Conservation (phyloP, 35 echinoderm and acorn worm species). For the Eucidaris tribuloides region DNA sequence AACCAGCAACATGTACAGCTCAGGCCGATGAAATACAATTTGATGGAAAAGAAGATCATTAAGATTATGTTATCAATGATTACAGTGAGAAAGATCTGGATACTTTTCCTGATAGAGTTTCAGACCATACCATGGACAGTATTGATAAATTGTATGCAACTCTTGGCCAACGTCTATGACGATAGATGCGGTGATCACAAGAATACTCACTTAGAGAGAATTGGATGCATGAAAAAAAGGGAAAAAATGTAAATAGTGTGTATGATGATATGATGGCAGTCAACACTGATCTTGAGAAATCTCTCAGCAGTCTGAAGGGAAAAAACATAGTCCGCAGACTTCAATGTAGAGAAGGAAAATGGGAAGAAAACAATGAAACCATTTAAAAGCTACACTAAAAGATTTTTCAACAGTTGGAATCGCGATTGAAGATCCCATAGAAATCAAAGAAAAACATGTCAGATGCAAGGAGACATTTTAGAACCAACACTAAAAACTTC, state of each 20-base stretch:
- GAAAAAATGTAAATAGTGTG: background rate
- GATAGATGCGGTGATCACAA: background rate
- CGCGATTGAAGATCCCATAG: background rate
- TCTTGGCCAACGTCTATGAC: background rate
- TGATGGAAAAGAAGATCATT: too few species aligned
- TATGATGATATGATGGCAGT: background rate
- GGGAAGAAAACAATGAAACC: background rate
- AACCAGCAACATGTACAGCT: too few species aligned
- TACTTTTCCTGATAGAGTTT: too few species aligned
- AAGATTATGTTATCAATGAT: too few species aligned
- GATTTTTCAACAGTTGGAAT: background rate
- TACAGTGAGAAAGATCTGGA: too few species aligned
- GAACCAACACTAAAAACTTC: background rate
- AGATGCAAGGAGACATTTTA: background rate
- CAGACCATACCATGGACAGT: background rate
- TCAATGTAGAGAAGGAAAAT: background rate
- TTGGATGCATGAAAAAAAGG: background rate
- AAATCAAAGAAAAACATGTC: background rate
- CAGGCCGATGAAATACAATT: too few species aligned
- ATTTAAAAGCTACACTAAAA: background rate
- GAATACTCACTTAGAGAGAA: background rate
- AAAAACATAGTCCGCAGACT: background rate
- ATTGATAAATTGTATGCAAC: background rate
- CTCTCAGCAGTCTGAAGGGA: background rate
- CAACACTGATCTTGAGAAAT: background rate